These are phyloP conservation scores for Ariolimax columbianus DNA, from an alignment of 2,888 invertebrate genomes.

Conservation along the genomic window DNA sequence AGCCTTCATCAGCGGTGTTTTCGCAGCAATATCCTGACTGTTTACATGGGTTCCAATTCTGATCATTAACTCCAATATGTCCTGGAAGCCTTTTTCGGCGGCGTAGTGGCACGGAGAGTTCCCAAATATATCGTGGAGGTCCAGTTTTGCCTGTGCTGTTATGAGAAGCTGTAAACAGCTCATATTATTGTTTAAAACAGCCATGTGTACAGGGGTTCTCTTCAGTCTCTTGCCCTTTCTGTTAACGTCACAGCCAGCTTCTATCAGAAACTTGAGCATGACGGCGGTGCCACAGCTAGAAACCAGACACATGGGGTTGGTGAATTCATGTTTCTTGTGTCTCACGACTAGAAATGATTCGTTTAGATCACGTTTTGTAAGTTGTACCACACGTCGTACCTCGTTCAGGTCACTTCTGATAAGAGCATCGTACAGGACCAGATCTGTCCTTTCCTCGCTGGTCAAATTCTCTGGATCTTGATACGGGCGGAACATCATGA, in stretches of 20 bases:
- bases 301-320: constrained; percentile 76
- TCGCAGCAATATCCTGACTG: constrained; percentile 76
- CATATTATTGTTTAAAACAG: constrained; percentile 75
- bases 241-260: constrained; percentile 75
- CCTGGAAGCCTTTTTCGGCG: constrained; percentile 75
- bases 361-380: constrained; percentile 75
- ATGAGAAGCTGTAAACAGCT: constrained; percentile 75
- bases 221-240: constrained; percentile 72
- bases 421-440: constrained; percentile 37
- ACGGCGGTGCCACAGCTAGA: constrained; percentile 74
- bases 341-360: constrained; percentile 75
- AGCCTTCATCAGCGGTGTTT: constrained; percentile 77
- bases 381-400: constrained; percentile 66
- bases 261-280: constrained; percentile 73
- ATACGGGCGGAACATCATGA: background rate
- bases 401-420: constrained; percentile 23
- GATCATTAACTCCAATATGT: constrained; percentile 74
- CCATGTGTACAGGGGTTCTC: constrained; percentile 75
- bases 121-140: constrained; percentile 76
- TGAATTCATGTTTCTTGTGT: constrained; percentile 74
- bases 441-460: constrained; percentile 34
- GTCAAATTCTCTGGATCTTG: constrained; percentile 3
- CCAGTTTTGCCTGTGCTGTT: constrained; percentile 74
- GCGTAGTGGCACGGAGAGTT: constrained; percentile 77
- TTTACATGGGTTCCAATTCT: constrained; percentile 73